These are phyloP conservation scores for Hemiscyllium ocellatum DNA, from an alignment of 2,113 vertebrate species.

Conservation along the genomic window DNA sequence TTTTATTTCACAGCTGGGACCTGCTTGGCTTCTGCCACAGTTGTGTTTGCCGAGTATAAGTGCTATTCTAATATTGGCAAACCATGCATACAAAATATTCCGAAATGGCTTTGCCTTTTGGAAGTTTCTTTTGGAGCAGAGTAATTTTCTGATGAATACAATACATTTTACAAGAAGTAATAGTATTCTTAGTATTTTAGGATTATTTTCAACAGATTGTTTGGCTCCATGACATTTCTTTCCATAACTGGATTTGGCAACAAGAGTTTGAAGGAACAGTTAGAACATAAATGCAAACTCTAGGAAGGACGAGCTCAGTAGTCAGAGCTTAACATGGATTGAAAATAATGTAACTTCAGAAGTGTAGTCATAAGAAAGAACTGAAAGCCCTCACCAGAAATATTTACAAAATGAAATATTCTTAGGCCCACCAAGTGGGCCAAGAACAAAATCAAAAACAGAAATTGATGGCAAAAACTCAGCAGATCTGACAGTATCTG, in stretches of 20 bases:
- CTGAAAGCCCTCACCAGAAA: not conserved
- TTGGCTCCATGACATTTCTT: not conserved
- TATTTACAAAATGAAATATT: not conserved
- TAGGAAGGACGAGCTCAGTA: not conserved
- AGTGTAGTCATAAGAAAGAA: not conserved
- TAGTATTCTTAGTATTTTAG: not conserved
- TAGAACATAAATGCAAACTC: not conserved
- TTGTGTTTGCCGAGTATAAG: not conserved
- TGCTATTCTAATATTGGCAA: slow-evolving; percentile 11
- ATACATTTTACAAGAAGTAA: not conserved
- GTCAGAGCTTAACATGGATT: not conserved
- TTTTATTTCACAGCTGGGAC: not conserved
- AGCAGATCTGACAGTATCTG: too few species aligned
- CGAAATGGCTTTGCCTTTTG: not conserved
- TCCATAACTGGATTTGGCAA: not conserved
- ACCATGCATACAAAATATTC: not conserved
- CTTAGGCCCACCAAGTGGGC: too few species aligned
- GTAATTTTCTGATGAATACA: not conserved
- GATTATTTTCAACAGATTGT: not conserved
- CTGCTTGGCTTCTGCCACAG: not conserved
- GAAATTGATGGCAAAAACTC: too few species aligned
- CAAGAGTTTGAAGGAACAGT: not conserved
- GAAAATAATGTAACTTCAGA: not conserved
- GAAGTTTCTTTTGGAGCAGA: not conserved
- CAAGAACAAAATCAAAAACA: too few species aligned